Evolutionary conservation across 2,113 vertebrate genomes (phyloP), one percentile per base, ranked within the genome.

Genomic region (Colaptes auratus): DNA sequence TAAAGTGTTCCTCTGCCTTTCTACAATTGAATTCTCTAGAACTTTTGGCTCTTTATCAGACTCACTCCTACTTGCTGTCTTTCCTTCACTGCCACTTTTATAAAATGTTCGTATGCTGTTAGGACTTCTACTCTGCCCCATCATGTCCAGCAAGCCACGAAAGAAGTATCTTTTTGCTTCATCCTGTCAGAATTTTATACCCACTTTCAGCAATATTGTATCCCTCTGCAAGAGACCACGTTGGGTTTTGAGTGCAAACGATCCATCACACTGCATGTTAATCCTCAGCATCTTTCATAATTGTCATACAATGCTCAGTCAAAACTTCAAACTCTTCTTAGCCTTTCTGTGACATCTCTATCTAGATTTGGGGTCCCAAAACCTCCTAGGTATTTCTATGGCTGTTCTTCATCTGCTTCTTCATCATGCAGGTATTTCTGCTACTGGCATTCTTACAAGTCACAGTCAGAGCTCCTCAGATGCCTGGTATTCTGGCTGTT

Each of bases 1-100:
- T 95, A 96, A 92, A 90, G 59, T 61, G 33, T 79, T 87, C 80
- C 44, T 93, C 73, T 84, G 86, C 48, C 83, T 95, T 94, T 82
- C 77, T 69, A 66, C 63, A 82, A 31, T 16, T 89, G 88, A 92
- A 90, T 86, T 76, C 80, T 81, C 86, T 50, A 58, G 82, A 86
- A 74, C 87, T 96, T 93, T 65, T 76, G 74, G 77, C 75, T 89
- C 74, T 92, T 84, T 72, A 61, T 77, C 6, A 0, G 55, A 69
- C 66, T 85, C 73, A 78, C 87, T 91, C 59, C 66, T 59, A 79
- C 66, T 91, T 92, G 79, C 78, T 60, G 25, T 74, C 79, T 91
- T 93, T 23, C 36, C 66, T 65, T 69, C 66, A 84, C 65, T 82
- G 46, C 61, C 77, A 84, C 77, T 89, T 88, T 35, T 76, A 39